phyloP scores from a whole-genome alignment of 1,140 invertebrate species.

The Lucilia sericata region DNA sequence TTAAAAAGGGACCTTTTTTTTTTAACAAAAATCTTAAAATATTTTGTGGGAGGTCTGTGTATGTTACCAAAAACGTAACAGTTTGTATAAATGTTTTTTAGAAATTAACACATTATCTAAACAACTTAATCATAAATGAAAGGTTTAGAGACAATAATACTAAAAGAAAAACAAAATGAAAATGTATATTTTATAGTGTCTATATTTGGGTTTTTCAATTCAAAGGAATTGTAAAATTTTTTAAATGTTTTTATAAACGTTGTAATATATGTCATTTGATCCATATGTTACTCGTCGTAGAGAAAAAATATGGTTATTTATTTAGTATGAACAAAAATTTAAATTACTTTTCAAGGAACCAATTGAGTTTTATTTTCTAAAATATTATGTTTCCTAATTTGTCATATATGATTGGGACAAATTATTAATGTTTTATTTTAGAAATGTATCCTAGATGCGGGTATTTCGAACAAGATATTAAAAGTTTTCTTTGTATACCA shows the following conservation, averaged over 20 bases:
- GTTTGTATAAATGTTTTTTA: neutral
- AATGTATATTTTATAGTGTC: neutral
- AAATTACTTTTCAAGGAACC: too few relatives aligned
- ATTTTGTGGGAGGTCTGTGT: neutral
- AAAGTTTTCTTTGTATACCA: too few relatives aligned
- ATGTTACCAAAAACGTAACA: neutral
- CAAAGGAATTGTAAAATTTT: neutral
- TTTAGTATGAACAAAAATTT: neutral
- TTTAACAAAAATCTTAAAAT: neutral
- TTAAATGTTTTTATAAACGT: neutral
- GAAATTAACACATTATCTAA: constrained; percentile 29
- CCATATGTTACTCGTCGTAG: neutral
- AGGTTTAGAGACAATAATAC: neutral
- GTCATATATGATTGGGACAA: too few relatives aligned
- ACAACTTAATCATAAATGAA: constrained; percentile 2
- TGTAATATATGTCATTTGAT: neutral
- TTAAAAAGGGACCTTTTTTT: neutral
- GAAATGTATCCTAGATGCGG: too few relatives aligned
- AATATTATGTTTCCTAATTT: too few relatives aligned
- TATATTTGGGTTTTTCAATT: neutral
- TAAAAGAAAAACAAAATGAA: neutral
- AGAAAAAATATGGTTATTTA: neutral
- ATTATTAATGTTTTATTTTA: too few relatives aligned
- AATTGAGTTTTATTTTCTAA: too few relatives aligned
- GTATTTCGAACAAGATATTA: too few relatives aligned